Percentiles rank a stretch among this genome's conserved stretches.
Evolutionary conservation across 2,888 invertebrate species (phyloP).

Genomic region (Pheosia tremula): DNA sequence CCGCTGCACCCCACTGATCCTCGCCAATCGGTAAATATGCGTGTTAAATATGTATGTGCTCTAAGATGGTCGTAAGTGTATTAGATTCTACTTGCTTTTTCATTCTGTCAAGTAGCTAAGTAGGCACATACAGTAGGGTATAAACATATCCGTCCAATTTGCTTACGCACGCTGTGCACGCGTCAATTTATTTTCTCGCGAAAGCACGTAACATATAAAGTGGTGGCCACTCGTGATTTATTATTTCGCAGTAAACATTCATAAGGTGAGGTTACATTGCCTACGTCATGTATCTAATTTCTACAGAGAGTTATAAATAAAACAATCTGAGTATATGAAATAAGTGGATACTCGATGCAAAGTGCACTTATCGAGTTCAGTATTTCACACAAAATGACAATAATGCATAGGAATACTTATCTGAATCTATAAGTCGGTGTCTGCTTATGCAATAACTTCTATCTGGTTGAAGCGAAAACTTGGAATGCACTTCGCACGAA

Average conservation of each 20-base stretch:
- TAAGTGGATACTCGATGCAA: not conserved
- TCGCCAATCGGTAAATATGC: constrained; percentile 84
- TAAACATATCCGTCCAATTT: constrained; percentile 57
- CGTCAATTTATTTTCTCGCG: constrained; percentile 53
- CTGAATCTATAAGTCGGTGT: constrained; percentile 61
- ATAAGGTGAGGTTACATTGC: constrained; percentile 2
- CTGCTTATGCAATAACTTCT: constrained; percentile 75
- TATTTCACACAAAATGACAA: constrained; percentile 2
- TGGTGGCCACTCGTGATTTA: constrained; percentile 25
- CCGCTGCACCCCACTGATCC: constrained; percentile 66
- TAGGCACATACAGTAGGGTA: constrained; percentile 52
- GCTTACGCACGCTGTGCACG: constrained; percentile 62
- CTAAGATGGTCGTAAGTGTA: constrained; percentile 83
- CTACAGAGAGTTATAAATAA: not conserved
- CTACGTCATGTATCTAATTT: not conserved
- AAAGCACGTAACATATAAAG: constrained; percentile 33
- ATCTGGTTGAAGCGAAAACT: constrained; percentile 77
- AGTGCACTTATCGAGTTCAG: constrained; percentile 10
- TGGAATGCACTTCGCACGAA: constrained; percentile 79
- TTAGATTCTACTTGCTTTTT: constrained; percentile 82
- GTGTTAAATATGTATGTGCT: constrained; percentile 84
- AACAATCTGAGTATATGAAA: not conserved
- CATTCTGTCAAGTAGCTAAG: constrained; percentile 74
- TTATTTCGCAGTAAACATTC: constrained; percentile 19
- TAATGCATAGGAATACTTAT: constrained; percentile 31